Conservation (phyloP, 2,797 vertebrate genomes). For the Discoglossus pictus region DNA sequence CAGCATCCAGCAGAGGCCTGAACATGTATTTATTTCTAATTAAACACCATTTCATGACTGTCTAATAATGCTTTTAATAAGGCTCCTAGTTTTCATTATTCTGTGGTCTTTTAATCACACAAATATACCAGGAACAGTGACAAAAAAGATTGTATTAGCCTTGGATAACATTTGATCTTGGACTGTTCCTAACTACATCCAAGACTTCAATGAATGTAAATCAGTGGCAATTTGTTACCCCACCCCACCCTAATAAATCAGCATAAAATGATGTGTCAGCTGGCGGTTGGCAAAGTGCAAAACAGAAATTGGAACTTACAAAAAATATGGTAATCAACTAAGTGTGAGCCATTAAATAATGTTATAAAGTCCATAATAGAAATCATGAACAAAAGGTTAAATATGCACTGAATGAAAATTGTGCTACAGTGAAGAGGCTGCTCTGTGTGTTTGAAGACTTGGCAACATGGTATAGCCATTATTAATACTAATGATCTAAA, state of each 20-base stretch:
- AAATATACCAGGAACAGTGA: no score
- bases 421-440: neutral
- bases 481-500: neutral
- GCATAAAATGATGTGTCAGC: neutral
- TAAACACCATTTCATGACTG: no score
- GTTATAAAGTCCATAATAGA: neutral
- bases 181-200: no score
- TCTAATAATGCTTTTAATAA: no score
- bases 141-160: no score
- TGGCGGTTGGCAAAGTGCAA: neutral
- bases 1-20: no score
- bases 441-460: neutral
- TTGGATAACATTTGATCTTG: no score
- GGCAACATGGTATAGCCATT: neutral
- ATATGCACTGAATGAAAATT: neutral
- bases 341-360: neutral
- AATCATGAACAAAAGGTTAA: conserved; percentile 10
- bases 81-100: no score
- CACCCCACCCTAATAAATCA: neutral
- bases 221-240: no score
- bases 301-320: neutral
- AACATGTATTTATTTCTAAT: no score
- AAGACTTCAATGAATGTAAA: neutral
- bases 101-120: no score
- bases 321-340: conserved; percentile 1